phyloP scores from a whole-genome alignment of 1,140 invertebrate genomes.

The Anastrepha obliqua region DNA sequence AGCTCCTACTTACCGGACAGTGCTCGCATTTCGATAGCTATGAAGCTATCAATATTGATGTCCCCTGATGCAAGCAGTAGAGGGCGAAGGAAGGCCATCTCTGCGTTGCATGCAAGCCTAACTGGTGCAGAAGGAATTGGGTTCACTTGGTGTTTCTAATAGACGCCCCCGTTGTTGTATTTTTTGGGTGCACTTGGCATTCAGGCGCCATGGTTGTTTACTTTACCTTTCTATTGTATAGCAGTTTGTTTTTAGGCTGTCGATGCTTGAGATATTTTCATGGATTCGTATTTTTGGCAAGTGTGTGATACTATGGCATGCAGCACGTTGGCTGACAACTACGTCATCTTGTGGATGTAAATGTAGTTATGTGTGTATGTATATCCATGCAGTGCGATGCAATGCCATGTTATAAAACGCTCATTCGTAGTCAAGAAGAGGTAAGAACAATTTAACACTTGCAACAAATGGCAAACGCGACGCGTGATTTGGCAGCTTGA shows the following conservation, averaged over 20 bases:
- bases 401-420: too few relatives aligned
- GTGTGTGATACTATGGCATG: neutral
- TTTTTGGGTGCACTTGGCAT: neutral
- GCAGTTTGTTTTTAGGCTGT: conserved; percentile 1
- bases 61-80: too few relatives aligned
- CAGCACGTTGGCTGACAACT: neutral
- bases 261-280: conserved; percentile 39
- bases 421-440: neutral
- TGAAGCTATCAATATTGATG: too few relatives aligned
- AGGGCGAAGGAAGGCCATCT: too few relatives aligned
- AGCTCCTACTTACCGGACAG: too few relatives aligned
- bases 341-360: neutral
- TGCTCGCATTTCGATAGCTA: too few relatives aligned
- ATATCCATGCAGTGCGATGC: neutral
- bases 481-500: conserved; percentile 26
- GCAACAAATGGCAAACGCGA: neutral
- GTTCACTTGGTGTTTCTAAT: too few relatives aligned
- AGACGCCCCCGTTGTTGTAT: too few relatives aligned
- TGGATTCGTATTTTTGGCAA: neutral
- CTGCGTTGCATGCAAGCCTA: too few relatives aligned
- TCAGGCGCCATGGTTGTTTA: neutral
- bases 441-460: neutral
- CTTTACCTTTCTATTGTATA: conserved; percentile 3
- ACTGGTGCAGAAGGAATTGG: too few relatives aligned
- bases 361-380: neutral